Conservation (phyloP, 2,113 vertebrate species). For the Ammodytes dubius region DNA sequence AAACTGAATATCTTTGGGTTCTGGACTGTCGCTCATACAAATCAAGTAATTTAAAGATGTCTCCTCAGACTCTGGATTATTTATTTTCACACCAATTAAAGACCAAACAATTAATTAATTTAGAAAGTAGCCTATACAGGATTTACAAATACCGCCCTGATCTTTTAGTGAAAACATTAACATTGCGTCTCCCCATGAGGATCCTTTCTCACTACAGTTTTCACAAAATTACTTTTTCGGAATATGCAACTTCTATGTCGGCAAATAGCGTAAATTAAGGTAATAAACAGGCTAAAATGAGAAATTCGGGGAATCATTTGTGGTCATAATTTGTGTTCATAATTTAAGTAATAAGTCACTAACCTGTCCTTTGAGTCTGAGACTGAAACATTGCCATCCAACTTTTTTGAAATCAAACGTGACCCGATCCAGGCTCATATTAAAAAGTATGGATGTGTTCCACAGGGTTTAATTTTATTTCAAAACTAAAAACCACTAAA, state of each 20-base stretch:
- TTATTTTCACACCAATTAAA: not conserved
- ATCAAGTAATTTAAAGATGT: not conserved
- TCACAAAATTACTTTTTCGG: slow-evolving; percentile 18
- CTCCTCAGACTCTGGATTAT: not conserved
- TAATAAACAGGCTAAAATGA: slow-evolving; percentile 29
- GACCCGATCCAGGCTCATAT: slow-evolving; percentile 48
- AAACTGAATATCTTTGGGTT: not conserved
- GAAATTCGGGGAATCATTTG: slow-evolving; percentile 23
- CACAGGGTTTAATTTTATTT: slow-evolving; percentile 24
- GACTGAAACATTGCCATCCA: slow-evolving; percentile 36
- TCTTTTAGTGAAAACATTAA: not conserved
- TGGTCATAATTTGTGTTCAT: slow-evolving; percentile 7
- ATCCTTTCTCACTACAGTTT: not conserved
- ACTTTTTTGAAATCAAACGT: slow-evolving; percentile 55
- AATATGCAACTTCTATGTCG: not conserved
- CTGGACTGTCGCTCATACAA: not conserved
- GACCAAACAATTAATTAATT: slow-evolving; percentile 3
- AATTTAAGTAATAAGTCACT: slow-evolving; percentile 38
- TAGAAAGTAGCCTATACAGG: not conserved
- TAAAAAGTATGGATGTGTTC: slow-evolving; percentile 33
- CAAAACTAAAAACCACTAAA: slow-evolving; percentile 43
- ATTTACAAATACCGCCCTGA: not conserved
- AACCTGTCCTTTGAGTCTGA: slow-evolving; percentile 6
- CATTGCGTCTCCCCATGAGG: not conserved
- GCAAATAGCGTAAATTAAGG: slow-evolving; percentile 36